A percentile compares a stretch with the other conserved stretches of the same genome.
Conservation (phyloP, 1,140 invertebrate genomes). For the Brachionus angularis region DNA sequence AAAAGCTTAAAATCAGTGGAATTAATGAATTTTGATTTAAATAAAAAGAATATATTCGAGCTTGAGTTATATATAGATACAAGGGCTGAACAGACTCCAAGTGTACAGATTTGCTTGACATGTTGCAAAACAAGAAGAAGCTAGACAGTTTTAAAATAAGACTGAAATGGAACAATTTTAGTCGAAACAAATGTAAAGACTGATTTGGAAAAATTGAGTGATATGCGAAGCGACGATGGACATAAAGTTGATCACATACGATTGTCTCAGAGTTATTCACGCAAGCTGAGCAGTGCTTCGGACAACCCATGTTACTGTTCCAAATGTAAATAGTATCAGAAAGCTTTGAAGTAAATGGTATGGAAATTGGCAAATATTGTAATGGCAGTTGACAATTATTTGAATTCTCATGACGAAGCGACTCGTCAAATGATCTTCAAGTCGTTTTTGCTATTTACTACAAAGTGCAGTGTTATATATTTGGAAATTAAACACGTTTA, state of each 20-base stretch:
- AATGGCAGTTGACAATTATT: constrained; percentile 47
- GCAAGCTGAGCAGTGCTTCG: constrained; percentile 60
- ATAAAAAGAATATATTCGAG: constrained; percentile 2
- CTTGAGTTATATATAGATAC: background rate
- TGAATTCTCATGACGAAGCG: background rate
- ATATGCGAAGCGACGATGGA: background rate
- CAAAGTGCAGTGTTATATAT: constrained; percentile 11
- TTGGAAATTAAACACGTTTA: constrained; percentile 18
- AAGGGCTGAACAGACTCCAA: background rate
- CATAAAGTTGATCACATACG: constrained; percentile 55
- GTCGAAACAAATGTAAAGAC: background rate
- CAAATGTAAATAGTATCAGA: constrained; percentile 57
- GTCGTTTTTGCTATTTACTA: constrained; percentile 2
- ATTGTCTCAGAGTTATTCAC: constrained; percentile 62
- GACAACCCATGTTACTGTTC: constrained; percentile 62
- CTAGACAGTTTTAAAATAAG: background rate
- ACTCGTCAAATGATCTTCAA: background rate
- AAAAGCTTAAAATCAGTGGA: background rate
- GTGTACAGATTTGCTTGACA: background rate
- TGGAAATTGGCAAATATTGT: constrained; percentile 58
- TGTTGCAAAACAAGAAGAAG: background rate
- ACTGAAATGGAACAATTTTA: constrained; percentile 26
- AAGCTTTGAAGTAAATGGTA: constrained; percentile 60
- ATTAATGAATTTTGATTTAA: constrained; percentile 5
- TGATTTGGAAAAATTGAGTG: background rate